Evolutionary conservation across 2,888 invertebrate genomes (phyloP), one percentile per base, ranked within the genome.

Genomic region (Corythucha ciliata): DNA sequence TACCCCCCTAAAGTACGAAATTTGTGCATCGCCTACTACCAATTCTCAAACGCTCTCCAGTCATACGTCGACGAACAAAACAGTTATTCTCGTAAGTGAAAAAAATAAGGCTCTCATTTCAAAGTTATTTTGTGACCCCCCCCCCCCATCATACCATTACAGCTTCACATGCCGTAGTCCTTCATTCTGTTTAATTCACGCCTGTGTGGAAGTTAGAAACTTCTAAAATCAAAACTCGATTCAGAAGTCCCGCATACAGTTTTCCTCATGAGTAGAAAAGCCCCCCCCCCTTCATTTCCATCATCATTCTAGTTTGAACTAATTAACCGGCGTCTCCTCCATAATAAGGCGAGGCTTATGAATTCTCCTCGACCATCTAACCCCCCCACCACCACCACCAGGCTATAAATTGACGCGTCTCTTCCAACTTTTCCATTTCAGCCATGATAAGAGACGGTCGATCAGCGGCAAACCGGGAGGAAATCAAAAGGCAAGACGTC

Each of bases 401-500:
- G 4, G 16, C 16, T 33, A 4, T 33, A 16, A 33, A 4, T 33
- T 33, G 14, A 33, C 6, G n/a, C n/a, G n/a, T n/a, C n/a, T n/a
- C n/a, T n/a, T n/a, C n/a, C n/a, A n/a, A n/a, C n/a, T n/a, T 12
- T 25, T 20, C 20, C 42, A 20, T 36, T 53, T 21, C 49, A 55
- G 51, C 55, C 18, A 20, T 53, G 44, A 44, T 49, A 10, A 42
- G 56, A 47, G 56, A 56, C 24, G 51, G 51, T n/a, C n/a, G 33
- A 33, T 33, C 18, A 16, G 18, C 33, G 33, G 18, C 33, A 33
- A 33, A 51, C 42, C 44, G 45, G 25, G 49, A 41, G 34, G 47
- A 48, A 22, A 79, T 79, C 64, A 88, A 89, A 69, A 77, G 89
- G 56, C 88, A 89, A 65, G 89, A 90, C 70, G 83, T 88, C 42